Evolutionary conservation across 2,888 invertebrate genomes (phyloP).

Genomic region (Hydriomena furcata): DNA sequence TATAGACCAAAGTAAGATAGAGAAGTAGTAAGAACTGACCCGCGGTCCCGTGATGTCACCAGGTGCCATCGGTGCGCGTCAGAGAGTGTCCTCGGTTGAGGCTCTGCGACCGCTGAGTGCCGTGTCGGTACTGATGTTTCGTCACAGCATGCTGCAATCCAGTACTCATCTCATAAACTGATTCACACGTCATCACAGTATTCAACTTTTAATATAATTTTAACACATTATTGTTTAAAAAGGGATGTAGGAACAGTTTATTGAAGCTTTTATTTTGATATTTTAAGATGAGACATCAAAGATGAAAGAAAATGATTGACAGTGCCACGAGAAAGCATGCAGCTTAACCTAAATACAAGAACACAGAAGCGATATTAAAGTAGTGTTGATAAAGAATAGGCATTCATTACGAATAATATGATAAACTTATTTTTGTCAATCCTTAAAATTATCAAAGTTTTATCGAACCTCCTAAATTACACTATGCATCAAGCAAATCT

Average conservation of each 20-base stretch:
- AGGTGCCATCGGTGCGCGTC: constrained; percentile 88
- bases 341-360: constrained; percentile 9
- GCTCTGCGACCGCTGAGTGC: constrained; percentile 88
- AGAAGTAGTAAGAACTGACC: constrained; percentile 54
- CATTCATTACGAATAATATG: too few relatives aligned
- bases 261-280: constrained; percentile 12
- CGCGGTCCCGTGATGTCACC: constrained; percentile 92
- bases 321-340: constrained; percentile 34
- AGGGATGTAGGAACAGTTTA: constrained; percentile 8
- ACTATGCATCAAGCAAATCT: too few relatives aligned
- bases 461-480: too few relatives aligned
- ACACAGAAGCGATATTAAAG: not conserved
- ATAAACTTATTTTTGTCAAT: too few relatives aligned
- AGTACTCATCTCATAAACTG: constrained; percentile 26
- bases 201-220: not conserved
- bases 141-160: constrained; percentile 85
- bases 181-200: not conserved
- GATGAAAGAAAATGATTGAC: constrained; percentile 26
- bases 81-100: constrained; percentile 89
- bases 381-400: not conserved
- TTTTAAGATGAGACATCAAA: not conserved
- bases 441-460: too few relatives aligned
- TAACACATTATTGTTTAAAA: constrained; percentile 11
- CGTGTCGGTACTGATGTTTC: constrained; percentile 85
- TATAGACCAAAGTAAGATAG: not conserved